Evolutionary conservation across 2,888 invertebrate species (phyloP), one percentile per base, ranked within the genome.

Genomic region (Pimpla rufipes): DNA sequence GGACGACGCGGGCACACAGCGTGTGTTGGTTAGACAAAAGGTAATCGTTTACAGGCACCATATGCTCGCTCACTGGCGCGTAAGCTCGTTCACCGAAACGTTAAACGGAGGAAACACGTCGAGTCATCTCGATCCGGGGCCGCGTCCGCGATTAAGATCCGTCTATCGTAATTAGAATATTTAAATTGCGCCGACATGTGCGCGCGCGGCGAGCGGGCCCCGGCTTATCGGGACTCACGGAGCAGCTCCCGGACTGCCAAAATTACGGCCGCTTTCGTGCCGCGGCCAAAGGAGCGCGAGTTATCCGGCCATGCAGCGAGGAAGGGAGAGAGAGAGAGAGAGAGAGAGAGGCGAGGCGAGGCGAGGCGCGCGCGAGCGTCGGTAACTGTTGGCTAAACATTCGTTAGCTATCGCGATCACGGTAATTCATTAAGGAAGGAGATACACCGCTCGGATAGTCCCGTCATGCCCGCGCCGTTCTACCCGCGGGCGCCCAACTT

Each of bases 361-460:
- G n/a, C n/a, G n/a, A n/a, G n/a, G n/a, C n/a, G n/a, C n/a, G 29
- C 71, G 82, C 74, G 82, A 57, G 68, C 67, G 70, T 85, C 85
- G 85, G 88, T 90, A 89, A 90, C 91, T 91, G 91, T 91, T 91
- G 92, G 90, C 90, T 92, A 92, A 92, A 93, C 92, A 91, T 90
- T 90, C 88, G 87, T 85, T 87, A 80, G 86, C 84, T 90, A 91
- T 91, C 91, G 86, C 87, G 89, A 92, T 92, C 89, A 85, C 87
- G 91, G 91, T 93, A 89, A 92, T 90, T 92, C 91, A 90, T 91
- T 90, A 86, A 87, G 83, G n/a, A 83, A 81, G 83, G 71, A 70
- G 67, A 79, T 77, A 80, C 62, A 55, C 79, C 29, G 66, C 84
- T 88, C 88, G 81, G 88, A 88, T 86, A 76, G 79, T 78, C 75